Base-by-base conservation (phyloP, 2,888 invertebrate genomes). In the Xylota sylvarum region DNA sequence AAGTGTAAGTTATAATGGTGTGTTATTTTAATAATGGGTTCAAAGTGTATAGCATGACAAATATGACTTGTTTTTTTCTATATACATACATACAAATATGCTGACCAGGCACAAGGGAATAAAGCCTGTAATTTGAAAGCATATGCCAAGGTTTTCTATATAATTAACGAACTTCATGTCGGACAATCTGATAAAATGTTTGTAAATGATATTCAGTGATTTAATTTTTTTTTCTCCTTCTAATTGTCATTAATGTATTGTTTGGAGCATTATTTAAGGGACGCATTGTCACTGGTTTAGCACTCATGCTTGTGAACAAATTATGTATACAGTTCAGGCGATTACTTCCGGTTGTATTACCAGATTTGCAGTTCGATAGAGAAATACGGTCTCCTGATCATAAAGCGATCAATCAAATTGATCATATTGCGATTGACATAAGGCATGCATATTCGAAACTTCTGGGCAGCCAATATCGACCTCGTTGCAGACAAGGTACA, bases 111-210 rank as follows among this genome's bases (percentile, higher is more conserved):
- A 12, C 19, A 10, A 19, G 19, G 5, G 46, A 17, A 17, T 48
- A 4, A 48, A 10, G 48, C 2, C 12, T 27, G 27, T 50, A 12
- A 50, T 23, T 23, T 27, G 50, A 4, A n/a, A n/a, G 52, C 30
- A 52, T 30, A 7, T n/a, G 52, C 27, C 52, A n/a, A 30, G n/a
- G 23, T 7, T 27, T 27, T n/a, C 52, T 30, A 27, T 27, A 5
- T 30, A 52, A 52, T 52, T 52, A 27, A 52, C 5, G n/a, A 30
- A 52, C n/a, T n/a, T 52, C 27, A 52, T 30, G 52, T n/a, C 30
- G 23, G n/a, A 27, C 52, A n/a, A 52, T 52, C 27, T 27, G 52
- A 52, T 52, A 30, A 52, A 30, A 30, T 12, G 23, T 12, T 23
- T 50, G 4, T 27, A 50, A 27, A 3, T 27, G n/a, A n/a, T 6